Evolutionary conservation across 92 coral and sea anemone genomes (phyloP).

Genomic region (Phenganax subtilis): DNA sequence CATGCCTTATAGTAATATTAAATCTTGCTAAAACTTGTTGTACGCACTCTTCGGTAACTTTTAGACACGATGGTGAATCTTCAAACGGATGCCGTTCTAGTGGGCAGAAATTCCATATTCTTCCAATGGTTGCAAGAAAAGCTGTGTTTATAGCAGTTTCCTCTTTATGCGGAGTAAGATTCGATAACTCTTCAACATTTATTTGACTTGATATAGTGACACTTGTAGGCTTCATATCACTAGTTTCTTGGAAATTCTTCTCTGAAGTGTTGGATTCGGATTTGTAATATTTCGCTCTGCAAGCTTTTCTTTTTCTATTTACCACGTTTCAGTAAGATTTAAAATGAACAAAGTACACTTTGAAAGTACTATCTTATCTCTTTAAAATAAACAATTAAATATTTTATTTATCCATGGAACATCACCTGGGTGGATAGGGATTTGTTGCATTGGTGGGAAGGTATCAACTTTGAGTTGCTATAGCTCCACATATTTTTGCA

Average conservation of each 20-base stretch:
- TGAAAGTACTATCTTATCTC: slow-evolving; percentile 44
- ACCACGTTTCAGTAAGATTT: slow-evolving; percentile 40
- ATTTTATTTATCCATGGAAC: slow-evolving; percentile 45
- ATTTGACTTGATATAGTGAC: slow-evolving; percentile 14
- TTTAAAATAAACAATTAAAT: slow-evolving; percentile 37
- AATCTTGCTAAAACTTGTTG: slow-evolving; percentile 26
- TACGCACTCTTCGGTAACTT: slow-evolving; percentile 25
- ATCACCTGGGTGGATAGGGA: slow-evolving; percentile 9
- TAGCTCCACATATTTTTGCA: slow-evolving; percentile 38
- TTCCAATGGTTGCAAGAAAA: slow-evolving; percentile 12
- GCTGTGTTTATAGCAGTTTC: background rate
- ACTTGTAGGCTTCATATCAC: slow-evolving; percentile 22
- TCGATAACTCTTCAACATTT: slow-evolving; percentile 31
- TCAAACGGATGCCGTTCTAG: slow-evolving; percentile 28
- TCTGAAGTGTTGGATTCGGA: slow-evolving; percentile 47
- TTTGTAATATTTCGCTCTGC: slow-evolving; percentile 37
- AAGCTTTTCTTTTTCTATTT: slow-evolving; percentile 44
- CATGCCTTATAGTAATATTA: slow-evolving; percentile 35
- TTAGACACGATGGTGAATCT: slow-evolving; percentile 15
- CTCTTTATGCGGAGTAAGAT: slow-evolving; percentile 16
- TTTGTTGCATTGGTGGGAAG: slow-evolving; percentile 38
- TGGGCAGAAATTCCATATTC: slow-evolving; percentile 5
- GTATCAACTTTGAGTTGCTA: slow-evolving; percentile 36
- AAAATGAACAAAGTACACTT: slow-evolving; percentile 37
- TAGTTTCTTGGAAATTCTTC: slow-evolving; percentile 36